Conservation (phyloP, 2,113 vertebrate species). For the Daubentonia madagascariensis region DNA sequence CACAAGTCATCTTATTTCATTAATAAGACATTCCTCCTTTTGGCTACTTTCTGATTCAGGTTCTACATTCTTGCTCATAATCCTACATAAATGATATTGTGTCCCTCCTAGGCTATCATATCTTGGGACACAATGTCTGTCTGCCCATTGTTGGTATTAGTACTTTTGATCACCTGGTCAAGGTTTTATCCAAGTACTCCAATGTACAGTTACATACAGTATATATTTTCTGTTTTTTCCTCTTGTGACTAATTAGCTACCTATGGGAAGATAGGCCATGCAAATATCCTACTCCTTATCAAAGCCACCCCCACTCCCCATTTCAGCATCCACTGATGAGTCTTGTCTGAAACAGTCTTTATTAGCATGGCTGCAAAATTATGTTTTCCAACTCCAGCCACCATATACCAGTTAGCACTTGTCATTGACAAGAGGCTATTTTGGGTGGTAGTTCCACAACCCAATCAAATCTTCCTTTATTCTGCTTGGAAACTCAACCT, state of each 20-base stretch:
- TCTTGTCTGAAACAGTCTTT: not conserved
- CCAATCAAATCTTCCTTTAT: not conserved
- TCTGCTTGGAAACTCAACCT: not conserved
- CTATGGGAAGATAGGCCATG: not conserved
- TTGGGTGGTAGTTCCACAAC: not conserved
- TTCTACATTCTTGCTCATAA: not conserved
- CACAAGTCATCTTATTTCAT: not conserved
- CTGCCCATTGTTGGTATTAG: not conserved
- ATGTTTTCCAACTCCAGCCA: not conserved
- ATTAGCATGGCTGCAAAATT: not conserved
- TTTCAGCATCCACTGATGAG: not conserved
- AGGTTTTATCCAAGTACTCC: not conserved
- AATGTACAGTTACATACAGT: not conserved
- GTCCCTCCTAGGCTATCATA: not conserved
- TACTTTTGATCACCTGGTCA: not conserved
- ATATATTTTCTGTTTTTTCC: not conserved
- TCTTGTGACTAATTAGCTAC: not conserved
- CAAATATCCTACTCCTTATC: not conserved
- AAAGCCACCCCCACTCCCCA: not conserved
- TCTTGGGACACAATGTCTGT: not conserved
- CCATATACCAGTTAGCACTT: not conserved
- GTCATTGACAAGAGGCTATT: not conserved
- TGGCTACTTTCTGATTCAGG: not conserved
- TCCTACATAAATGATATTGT: not conserved
- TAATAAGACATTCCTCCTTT: not conserved